Evolutionary conservation across 2,797 vertebrate genomes (phyloP).

Genomic region (Lacerta viridis): DNA sequence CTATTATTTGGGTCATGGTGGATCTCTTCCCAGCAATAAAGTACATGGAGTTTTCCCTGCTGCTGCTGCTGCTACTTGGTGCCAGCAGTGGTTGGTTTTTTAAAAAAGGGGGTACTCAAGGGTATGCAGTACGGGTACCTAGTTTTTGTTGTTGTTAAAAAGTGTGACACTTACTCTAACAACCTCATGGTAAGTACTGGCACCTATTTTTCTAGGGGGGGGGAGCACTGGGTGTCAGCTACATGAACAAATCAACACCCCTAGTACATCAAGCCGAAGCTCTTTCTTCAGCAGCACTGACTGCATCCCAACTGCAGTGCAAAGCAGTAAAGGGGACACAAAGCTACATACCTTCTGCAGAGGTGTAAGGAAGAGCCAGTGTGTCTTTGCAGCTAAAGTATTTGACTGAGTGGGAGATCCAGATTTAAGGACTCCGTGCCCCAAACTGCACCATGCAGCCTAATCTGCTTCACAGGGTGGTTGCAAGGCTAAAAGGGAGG

Average conservation of each 20-base stretch:
- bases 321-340: neutral
- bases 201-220: no score
- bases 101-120: neutral
- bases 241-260: accelerated
- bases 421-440: neutral
- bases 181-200: no score
- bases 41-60: neutral
- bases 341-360: neutral
- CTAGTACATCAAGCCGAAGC: neutral
- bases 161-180: no score
- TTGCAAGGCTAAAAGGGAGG: neutral
- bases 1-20: conserved; percentile 60
- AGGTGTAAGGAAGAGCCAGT: neutral
- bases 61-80: neutral
- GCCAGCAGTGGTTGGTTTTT: neutral
- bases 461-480: neutral
- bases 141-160: no score
- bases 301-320: neutral
- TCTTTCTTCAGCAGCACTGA: neutral
- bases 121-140: neutral
- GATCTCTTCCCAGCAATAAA: conserved; percentile 6
- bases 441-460: neutral
- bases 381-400: neutral
- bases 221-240: neutral
- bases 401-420: neutral